Conservation (phyloP, 2,888 invertebrate species). For the Limnephilus rhombicus region DNA sequence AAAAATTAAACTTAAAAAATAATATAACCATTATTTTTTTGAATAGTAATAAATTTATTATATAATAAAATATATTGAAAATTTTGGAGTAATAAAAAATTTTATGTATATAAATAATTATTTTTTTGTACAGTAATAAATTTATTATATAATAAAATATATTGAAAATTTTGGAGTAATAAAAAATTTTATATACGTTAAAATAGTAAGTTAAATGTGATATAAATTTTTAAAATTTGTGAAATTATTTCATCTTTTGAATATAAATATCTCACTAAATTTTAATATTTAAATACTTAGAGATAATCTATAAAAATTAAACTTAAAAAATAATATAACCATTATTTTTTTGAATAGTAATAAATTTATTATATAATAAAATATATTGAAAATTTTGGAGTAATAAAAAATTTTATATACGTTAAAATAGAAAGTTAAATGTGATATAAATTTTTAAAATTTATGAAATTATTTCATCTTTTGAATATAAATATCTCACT, state of each 20-base stretch:
- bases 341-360: too few species aligned
- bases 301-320: background rate
- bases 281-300: background rate
- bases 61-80: background rate
- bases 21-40: too few species aligned
- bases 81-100: constrained; percentile 26
- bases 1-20: background rate
- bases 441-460: background rate
- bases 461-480: background rate
- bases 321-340: background rate
- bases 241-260: background rate
- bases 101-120: too few species aligned
- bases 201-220: background rate
- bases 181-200: too few species aligned
- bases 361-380: background rate
- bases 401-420: too few species aligned
- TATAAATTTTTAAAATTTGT: background rate
- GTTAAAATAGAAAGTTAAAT: background rate
- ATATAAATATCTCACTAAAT: background rate
- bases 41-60: background rate
- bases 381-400: background rate
- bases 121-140: too few species aligned
- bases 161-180: too few species aligned
- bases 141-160: too few species aligned
- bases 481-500: background rate